These are phyloP conservation scores for Scaptomyza graminum DNA, from an alignment of 1,140 invertebrate genomes.

Conservation along the genomic window DNA sequence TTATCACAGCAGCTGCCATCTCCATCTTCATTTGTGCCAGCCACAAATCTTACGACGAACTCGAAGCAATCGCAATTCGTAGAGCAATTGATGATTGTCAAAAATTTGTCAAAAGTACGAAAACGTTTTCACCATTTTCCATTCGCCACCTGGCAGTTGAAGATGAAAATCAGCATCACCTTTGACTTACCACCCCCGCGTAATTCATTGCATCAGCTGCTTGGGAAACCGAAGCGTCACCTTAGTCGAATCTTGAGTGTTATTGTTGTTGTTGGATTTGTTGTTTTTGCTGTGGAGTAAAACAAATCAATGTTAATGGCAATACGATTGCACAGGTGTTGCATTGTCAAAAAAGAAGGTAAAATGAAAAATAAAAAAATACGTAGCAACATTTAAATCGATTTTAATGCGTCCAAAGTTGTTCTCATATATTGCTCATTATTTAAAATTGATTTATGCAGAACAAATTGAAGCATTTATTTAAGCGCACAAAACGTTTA, in stretches of 20 bases:
- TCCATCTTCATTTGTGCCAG: constrained; percentile 13
- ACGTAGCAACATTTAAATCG: background rate
- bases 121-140: constrained; percentile 19
- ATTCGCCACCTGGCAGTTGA: constrained; percentile 1
- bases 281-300: constrained; percentile 13
- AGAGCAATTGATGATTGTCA: constrained; percentile 75
- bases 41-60: background rate
- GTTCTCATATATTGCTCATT: background rate
- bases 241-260: constrained; percentile 35
- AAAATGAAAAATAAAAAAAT: constrained; percentile 29
- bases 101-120: constrained; percentile 71
- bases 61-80: constrained; percentile 41
- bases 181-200: constrained; percentile 42
- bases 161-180: constrained; percentile 40
- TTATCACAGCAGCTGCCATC: constrained; percentile 61
- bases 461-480: background rate
- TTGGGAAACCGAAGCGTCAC: constrained; percentile 34
- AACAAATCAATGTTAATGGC: constrained; percentile 76
- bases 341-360: constrained; percentile 54
- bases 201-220: constrained; percentile 37
- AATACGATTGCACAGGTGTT: constrained; percentile 64
- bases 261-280: background rate
- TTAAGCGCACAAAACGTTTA: background rate
- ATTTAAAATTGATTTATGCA: background rate
- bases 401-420: background rate